phyloP scores from a whole-genome alignment of 1,140 invertebrate species.

The Cepaea nemoralis region DNA sequence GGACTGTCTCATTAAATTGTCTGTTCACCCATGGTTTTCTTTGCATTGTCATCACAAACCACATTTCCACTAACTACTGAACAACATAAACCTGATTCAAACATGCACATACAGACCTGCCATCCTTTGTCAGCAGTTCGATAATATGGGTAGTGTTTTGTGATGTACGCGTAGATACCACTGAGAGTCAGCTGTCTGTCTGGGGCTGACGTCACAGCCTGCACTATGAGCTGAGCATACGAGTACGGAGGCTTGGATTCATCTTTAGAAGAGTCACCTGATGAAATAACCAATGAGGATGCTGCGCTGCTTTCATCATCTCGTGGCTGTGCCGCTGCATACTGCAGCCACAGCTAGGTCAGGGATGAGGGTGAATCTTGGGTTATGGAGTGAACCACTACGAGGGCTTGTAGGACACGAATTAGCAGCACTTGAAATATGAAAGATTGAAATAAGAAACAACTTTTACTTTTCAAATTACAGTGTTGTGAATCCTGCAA shows the following conservation, averaged over 20 bases:
- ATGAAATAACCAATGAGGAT: not conserved
- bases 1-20: no score
- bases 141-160: conserved; percentile 98
- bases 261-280: conserved; percentile 20
- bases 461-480: no score
- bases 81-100: conserved; percentile 80
- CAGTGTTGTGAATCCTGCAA: no score
- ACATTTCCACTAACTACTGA: conserved; percentile 97
- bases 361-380: conserved; percentile 77
- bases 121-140: conserved; percentile 97
- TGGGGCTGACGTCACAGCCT: conserved; percentile 92
- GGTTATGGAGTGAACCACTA: conserved; percentile 74
- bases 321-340: conserved; percentile 72
- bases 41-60: no score
- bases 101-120: conserved; percentile 78
- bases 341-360: conserved; percentile 76
- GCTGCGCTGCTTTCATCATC: conserved; percentile 73
- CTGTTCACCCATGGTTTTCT: no score
- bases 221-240: conserved; percentile 98
- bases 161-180: conserved; percentile 99
- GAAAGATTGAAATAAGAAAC: no score
- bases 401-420: conserved; percentile 97
- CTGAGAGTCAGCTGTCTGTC: conserved; percentile 98
- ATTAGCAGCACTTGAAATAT: conserved; percentile 79
- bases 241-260: conserved; percentile 92